These are phyloP conservation scores for Celastrina argiolus DNA, from an alignment of 2,888 invertebrate species.

Conservation along the genomic window DNA sequence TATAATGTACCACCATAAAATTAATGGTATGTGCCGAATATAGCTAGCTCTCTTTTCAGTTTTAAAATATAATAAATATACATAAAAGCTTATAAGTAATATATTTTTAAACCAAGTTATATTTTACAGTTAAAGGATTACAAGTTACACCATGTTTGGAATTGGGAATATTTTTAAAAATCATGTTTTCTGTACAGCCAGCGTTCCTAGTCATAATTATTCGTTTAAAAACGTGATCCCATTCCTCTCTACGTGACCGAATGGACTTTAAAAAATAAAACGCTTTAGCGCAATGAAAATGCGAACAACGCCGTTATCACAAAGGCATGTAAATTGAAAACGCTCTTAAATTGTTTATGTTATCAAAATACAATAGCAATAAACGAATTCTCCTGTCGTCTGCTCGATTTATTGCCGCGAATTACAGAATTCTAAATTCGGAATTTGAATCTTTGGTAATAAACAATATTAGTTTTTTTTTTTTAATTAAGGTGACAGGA, in stretches of 20 bases:
- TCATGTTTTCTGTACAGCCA: conserved; percentile 45
- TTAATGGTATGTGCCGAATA: too few species aligned
- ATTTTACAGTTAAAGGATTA: background rate
- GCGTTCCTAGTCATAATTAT: conserved; percentile 60
- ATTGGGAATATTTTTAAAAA: conserved; percentile 46
- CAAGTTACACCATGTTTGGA: conserved; percentile 41
- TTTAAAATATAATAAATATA: too few species aligned
- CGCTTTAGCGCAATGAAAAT: conserved; percentile 27
- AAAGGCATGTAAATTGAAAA: conserved; percentile 30
- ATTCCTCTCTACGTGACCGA: conserved; percentile 66
- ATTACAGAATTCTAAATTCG: background rate
- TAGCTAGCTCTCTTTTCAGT: background rate
- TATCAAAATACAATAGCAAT: conserved; percentile 22
- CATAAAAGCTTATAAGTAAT: too few species aligned
- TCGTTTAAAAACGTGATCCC: conserved; percentile 67
- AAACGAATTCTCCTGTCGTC: conserved; percentile 22
- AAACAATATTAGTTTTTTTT: background rate
- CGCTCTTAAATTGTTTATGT: conserved; percentile 28
- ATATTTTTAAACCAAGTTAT: too few species aligned
- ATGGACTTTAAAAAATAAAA: conserved; percentile 42
- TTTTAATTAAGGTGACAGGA: too few species aligned
- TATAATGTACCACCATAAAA: too few species aligned
- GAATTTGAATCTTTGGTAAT: background rate
- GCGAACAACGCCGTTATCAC: conserved; percentile 21
- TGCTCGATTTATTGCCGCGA: background rate